Percentiles rank a stretch among this genome's conserved stretches.
Conservation (phyloP, 2,888 invertebrate species). For the Mythimna ferrago region DNA sequence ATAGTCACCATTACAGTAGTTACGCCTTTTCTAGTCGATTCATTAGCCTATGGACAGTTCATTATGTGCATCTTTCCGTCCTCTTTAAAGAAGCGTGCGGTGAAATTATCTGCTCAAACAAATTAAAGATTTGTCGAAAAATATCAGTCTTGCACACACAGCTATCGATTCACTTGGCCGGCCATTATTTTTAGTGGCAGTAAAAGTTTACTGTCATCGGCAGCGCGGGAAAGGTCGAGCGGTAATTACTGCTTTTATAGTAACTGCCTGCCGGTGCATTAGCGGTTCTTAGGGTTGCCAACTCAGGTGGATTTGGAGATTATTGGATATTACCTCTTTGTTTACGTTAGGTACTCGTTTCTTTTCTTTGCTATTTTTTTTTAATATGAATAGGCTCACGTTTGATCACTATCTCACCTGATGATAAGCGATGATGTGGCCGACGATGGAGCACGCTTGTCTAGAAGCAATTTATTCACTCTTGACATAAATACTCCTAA, state of each 20-base stretch:
- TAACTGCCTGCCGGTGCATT: slow-evolving; percentile 75
- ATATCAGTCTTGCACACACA: slow-evolving; percentile 44
- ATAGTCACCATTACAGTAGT: background rate
- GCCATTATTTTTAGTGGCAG: slow-evolving; percentile 63
- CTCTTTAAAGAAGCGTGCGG: too few relatives aligned
- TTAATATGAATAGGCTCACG: too few relatives aligned
- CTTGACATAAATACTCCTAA: too few relatives aligned
- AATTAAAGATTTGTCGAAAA: slow-evolving; percentile 29
- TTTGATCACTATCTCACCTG: too few relatives aligned
- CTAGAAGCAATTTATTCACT: too few relatives aligned
- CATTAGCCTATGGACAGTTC: background rate
- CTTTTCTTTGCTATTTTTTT: background rate
- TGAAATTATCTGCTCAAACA: slow-evolving; percentile 2
- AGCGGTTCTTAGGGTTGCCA: slow-evolving; percentile 58
- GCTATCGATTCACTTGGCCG: slow-evolving; percentile 61
- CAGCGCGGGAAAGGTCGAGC: slow-evolving; percentile 73
- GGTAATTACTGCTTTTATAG: slow-evolving; percentile 77
- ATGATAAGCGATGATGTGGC: too few relatives aligned
- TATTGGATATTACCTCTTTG: slow-evolving; percentile 24
- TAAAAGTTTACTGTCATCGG: slow-evolving; percentile 82
- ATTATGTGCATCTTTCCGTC: background rate
- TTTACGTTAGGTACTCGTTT: slow-evolving; percentile 17
- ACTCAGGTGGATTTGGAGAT: slow-evolving; percentile 27
- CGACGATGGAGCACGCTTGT: too few relatives aligned
- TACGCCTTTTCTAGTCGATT: background rate